Percentiles rank a stretch among this genome's conserved stretches.
Conservation (phyloP, 1,140 invertebrate species). For the Hyphantria cunea region DNA sequence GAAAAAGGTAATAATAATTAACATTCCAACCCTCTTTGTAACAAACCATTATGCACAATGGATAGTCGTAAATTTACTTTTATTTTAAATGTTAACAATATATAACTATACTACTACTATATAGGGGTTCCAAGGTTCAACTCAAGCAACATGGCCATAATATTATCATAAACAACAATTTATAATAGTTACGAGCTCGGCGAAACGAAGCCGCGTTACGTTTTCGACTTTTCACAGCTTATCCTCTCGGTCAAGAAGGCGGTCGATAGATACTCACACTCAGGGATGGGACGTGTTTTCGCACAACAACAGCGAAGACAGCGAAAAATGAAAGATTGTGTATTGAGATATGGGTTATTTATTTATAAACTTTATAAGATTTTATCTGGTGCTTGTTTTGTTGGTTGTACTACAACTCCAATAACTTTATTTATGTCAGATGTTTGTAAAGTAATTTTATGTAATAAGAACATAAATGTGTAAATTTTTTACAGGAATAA, state of each 20-base stretch:
- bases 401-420: neutral
- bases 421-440: too few relatives aligned
- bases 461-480: too few relatives aligned
- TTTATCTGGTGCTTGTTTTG: neutral
- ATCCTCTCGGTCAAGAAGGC: conserved; percentile 13
- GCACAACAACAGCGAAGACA: conserved; percentile 6
- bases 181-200: conserved; percentile 18
- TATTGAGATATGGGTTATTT: conserved; percentile 6
- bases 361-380: neutral
- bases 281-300: conserved; percentile 14
- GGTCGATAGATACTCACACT: conserved; percentile 2
- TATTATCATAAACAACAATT: conserved; percentile 25
- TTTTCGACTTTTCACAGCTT: conserved; percentile 28
- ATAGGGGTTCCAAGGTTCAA: conserved; percentile 13
- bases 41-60: conserved; percentile 13
- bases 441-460: too few relatives aligned
- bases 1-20: neutral
- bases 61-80: conserved; percentile 8
- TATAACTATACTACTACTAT: too few relatives aligned
- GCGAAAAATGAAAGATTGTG: conserved; percentile 6
- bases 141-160: conserved; percentile 4
- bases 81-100: neutral
- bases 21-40: neutral
- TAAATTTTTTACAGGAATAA: too few relatives aligned
- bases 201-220: conserved; percentile 22